A percentile compares a stretch with the other conserved stretches of the same genome.
phyloP scores from a whole-genome alignment of 2,797 vertebrate genomes.

The Pelobates cultripes region DNA sequence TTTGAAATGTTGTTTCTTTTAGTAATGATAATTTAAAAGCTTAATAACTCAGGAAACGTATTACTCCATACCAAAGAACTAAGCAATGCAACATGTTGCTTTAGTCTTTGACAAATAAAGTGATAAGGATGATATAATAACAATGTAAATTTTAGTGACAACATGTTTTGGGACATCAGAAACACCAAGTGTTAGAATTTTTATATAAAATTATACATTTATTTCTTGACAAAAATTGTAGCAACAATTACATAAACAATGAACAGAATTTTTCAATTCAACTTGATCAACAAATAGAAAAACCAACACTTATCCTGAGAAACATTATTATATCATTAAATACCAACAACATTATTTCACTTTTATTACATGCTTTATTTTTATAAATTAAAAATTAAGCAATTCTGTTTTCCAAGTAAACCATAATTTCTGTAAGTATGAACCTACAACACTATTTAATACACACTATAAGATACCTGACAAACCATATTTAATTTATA shows the following conservation, averaged over 20 bases:
- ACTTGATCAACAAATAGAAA: slow-evolving; percentile 35
- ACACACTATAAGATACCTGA: too few relatives aligned
- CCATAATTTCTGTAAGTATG: too few relatives aligned
- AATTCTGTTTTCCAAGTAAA: too few relatives aligned
- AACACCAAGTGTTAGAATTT: slow-evolving; percentile 8
- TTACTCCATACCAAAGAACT: background rate
- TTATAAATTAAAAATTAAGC: too few relatives aligned
- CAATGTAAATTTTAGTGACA: background rate
- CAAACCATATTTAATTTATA: too few relatives aligned
- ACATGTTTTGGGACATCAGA: background rate
- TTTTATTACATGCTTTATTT: too few relatives aligned
- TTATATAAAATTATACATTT: background rate
- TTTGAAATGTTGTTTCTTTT: background rate
- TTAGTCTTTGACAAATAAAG: background rate
- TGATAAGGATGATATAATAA: background rate
- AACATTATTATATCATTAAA: background rate
- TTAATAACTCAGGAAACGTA: background rate
- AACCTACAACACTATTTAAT: too few relatives aligned
- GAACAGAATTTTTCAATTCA: background rate
- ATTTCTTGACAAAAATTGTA: background rate
- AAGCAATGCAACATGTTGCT: background rate
- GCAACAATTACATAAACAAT: background rate
- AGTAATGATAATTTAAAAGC: background rate
- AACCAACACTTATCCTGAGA: background rate
- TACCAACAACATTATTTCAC: too few relatives aligned